Evolutionary conservation across 92 coral and sea anemone genomes (phyloP), one percentile per base, ranked within the genome.

Genomic region (Porites evermanni): DNA sequence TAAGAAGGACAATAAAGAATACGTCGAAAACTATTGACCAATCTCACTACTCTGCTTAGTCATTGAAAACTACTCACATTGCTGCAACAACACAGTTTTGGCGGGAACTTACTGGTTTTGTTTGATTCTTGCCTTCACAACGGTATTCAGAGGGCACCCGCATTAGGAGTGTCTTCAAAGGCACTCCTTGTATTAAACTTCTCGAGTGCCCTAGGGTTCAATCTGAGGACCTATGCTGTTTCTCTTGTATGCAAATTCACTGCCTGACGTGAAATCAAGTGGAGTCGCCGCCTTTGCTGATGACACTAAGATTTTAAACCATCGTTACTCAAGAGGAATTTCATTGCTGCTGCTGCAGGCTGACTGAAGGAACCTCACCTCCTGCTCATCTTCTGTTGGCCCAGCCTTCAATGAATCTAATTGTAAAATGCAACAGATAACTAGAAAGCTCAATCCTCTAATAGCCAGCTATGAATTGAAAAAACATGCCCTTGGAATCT

Each of bases 11-110:
- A 38, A 61, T 58, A 74, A 60, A 38, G 86, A 91, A 67, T 6
- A 69, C 3, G 86, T 80, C 12, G 82, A 83, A 29, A 91, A 87
- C 60, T 87, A 91, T 64, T 63, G 89, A 32, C 88, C 91, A 4
- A 88, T 91, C 52, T 87, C 91, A 1, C 74, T 84, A 26, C 84
- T 88, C 7, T 71, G 76, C 38, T 21, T 1, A 29, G 32, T 29
- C 3, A 29, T 29, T 3, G 3, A 2, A 29, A 29, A 29, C 32
- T 29, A 29, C 32, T 29, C 32, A 29, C 32, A 2, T 29, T 29
- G 32, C 32, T 29, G 32, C 32, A 29, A 29, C 32, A 29, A 29
- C 32, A 1, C 2, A 2, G 32, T 29, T 29, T 29, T 29, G 32
- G 32, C 32, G 32, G 32, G 32, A 29, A 29, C 32, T 29, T 29